Evolutionary conservation across 2,113 vertebrate species (phyloP), one percentile per base, ranked within the genome.

Genomic region (Phyllostomus discolor): DNA sequence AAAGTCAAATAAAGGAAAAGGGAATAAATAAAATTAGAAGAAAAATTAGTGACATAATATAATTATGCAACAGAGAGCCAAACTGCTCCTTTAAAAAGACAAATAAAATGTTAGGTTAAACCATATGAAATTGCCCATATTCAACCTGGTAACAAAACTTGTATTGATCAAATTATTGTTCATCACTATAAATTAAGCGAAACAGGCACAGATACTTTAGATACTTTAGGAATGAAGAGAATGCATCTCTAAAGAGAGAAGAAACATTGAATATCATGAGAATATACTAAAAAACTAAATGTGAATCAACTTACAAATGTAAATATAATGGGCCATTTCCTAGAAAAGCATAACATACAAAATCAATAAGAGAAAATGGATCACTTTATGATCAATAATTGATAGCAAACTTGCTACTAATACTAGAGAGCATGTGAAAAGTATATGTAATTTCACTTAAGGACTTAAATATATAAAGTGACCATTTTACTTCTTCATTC

Each of bases 31-130:
- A 46, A 48, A 84, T 80, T 83, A 83, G n/a, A 79, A 87, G 43
- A 72, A 96, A 90, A 92, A 57, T 57, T 57, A 92, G 90, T 79
- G 66, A 48, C 33, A 91, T 50, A 69, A 66, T 92, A 90, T 10
- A 41, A 93, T 75, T 33, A 90, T 33, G 52, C 10, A 93, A 78
- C 46, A 78, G 31, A 79, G 17, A 90, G 14, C 28, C 16, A 95
- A 84, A 70, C 9, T 12, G 43, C 2, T 52, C 72, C 31, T 73
- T 89, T 52, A 46, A 84, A 38, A 78, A 90, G 46, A 85, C 5
- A 10, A 62, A 64, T 46, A 86, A 80, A 38, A 73, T 73, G 28
- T 91, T 94, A 81, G 35, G 12, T 46, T 78, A 69, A 94, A 70
- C 4, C 8, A 79, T 57, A 82, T 41, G 52, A 95, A 90, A 70